phyloP scores from a whole-genome alignment of 2,113 vertebrate species.

The Scartelaos histophorus region DNA sequence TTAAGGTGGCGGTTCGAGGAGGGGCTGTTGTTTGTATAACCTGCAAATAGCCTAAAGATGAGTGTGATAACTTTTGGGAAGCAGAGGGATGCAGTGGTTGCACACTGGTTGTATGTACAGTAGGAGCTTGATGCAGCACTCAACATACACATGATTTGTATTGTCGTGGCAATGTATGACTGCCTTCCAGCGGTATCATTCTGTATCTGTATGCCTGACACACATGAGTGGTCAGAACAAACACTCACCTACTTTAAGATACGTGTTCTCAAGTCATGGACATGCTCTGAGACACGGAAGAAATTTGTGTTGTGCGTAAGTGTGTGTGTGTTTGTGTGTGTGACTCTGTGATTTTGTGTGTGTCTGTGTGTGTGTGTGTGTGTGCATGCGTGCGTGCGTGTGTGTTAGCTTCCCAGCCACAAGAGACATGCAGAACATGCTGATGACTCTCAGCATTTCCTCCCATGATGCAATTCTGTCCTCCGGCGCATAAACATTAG shows the following conservation, averaged over 20 bases:
- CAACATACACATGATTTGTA: background rate
- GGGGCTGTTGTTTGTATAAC: too few species aligned
- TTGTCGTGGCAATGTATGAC: background rate
- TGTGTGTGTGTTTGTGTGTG: background rate
- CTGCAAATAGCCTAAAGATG: too few species aligned
- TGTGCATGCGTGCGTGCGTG: background rate
- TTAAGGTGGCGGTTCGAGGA: too few species aligned
- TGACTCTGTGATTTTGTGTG: too few species aligned
- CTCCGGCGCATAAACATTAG: conserved; percentile 15
- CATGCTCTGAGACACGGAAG: background rate
- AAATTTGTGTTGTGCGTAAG: background rate
- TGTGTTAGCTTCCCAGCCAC: background rate
- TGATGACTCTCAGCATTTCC: conserved; percentile 6
- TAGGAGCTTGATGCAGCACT: conserved; percentile 20
- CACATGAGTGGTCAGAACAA: conserved; percentile 35
- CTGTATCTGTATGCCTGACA: conserved; percentile 30
- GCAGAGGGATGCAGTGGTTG: background rate
- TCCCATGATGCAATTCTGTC: conserved; percentile 27
- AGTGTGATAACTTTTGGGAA: background rate
- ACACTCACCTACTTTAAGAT: conserved; percentile 46
- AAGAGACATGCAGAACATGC: background rate
- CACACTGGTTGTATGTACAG: background rate
- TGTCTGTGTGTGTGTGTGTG: background rate
- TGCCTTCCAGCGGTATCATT: conserved; percentile 28
- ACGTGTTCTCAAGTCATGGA: conserved; percentile 15